These are phyloP conservation scores for Scelioninae gen. 1 DNA, from an alignment of 2,888 invertebrate genomes.

Conservation along the genomic window DNA sequence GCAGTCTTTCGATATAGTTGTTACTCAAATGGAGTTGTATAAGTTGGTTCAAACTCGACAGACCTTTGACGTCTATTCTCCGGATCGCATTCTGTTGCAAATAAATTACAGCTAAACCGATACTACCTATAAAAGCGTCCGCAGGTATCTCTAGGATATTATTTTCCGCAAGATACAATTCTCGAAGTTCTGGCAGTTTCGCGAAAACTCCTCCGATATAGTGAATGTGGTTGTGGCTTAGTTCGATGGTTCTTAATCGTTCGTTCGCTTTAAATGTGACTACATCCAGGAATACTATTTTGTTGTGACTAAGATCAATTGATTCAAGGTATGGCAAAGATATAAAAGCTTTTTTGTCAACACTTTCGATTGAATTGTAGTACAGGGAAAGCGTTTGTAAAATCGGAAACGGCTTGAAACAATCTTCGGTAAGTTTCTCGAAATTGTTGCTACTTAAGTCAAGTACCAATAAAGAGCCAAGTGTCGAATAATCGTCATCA, in stretches of 20 bases:
- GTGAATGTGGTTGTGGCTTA: constrained; percentile 95
- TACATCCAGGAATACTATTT: constrained; percentile 90
- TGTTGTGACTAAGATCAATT: constrained; percentile 94
- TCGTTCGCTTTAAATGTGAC: constrained; percentile 91
- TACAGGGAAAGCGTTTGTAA: constrained; percentile 92
- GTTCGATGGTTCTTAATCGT: constrained; percentile 91
- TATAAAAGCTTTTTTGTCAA: constrained; percentile 91
- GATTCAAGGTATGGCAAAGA: constrained; percentile 91
- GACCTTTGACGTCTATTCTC: constrained; percentile 90
- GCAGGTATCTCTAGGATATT: constrained; percentile 93
- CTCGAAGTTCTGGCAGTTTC: constrained; percentile 90
- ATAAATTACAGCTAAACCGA: constrained; percentile 91
- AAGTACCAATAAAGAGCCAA: constrained; percentile 90
- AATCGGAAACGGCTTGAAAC: constrained; percentile 86
- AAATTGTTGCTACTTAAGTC: constrained; percentile 95
- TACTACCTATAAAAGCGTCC: constrained; percentile 91
- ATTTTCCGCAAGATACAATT: constrained; percentile 94
- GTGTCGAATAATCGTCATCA: constrained; percentile 89
- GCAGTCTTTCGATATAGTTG: constrained; percentile 93
- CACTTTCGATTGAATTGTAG: constrained; percentile 91
- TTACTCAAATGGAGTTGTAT: constrained; percentile 93
- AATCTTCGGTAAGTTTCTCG: constrained; percentile 83
- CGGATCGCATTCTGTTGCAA: constrained; percentile 94
- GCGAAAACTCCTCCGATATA: constrained; percentile 93
- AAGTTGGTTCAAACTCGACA: constrained; percentile 90